Conservation (phyloP, 92 coral and sea anemone genomes). For the Actinernus sp. region DNA sequence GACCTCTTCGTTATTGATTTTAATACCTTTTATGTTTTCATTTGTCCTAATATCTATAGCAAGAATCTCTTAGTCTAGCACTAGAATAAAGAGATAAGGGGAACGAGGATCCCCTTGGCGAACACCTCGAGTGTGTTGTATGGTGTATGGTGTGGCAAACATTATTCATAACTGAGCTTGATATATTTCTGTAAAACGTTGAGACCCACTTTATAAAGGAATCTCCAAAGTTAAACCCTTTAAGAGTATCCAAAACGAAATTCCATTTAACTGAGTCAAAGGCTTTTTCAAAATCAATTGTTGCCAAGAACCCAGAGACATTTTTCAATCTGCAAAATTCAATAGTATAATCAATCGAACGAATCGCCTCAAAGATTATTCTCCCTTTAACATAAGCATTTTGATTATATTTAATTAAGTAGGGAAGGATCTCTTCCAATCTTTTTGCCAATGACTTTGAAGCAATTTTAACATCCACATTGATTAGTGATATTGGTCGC, state of each 20-base stretch:
- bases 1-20: constrained; percentile 4
- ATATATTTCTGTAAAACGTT: constrained; percentile 8
- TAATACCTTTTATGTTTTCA: neutral
- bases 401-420: constrained; percentile 31
- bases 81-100: constrained; percentile 40
- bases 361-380: constrained; percentile 29
- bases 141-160: neutral
- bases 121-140: neutral
- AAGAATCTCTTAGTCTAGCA: neutral
- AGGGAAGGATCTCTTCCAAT: constrained; percentile 23
- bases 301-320: constrained; percentile 4
- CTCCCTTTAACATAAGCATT: constrained; percentile 47
- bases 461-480: constrained; percentile 40
- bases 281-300: constrained; percentile 24
- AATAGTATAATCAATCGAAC: constrained; percentile 29
- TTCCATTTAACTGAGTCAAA: constrained; percentile 21
- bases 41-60: neutral
- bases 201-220: constrained; percentile 24
- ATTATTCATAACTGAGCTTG: constrained; percentile 32
- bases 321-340: constrained; percentile 1
- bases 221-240: constrained; percentile 17
- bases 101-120: constrained; percentile 70
- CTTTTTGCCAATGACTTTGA: constrained; percentile 40
- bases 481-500: neutral
- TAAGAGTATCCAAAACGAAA: constrained; percentile 4